Conservation (phyloP, 2,888 invertebrate genomes). For the Phalera bucephala region DNA sequence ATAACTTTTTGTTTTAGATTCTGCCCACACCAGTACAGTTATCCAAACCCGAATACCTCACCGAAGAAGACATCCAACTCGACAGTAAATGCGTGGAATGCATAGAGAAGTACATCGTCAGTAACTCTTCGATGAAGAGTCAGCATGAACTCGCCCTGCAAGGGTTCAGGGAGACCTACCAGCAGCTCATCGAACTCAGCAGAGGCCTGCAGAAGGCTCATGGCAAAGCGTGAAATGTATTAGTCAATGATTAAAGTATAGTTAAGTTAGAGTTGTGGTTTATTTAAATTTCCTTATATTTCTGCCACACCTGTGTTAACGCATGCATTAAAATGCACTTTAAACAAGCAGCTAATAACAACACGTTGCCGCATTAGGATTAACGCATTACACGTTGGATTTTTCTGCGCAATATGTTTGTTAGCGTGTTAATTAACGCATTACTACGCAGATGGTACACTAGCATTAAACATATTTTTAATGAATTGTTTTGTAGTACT, state of each 20-base stretch:
- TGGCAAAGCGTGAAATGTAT: conserved; percentile 65
- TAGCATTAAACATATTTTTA: no score
- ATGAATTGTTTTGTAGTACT: no score
- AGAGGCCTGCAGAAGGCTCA: conserved; percentile 87
- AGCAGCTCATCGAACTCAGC: conserved; percentile 82
- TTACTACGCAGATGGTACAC: no score
- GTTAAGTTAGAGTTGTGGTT: conserved; percentile 36
- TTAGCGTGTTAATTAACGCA: no score
- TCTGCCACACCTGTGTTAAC: no score
- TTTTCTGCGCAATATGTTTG: no score
- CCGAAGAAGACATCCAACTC: conserved; percentile 76
- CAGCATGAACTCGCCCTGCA: conserved; percentile 88
- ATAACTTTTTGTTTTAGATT: conserved; percentile 48
- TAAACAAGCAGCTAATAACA: no score
- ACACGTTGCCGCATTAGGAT: no score
- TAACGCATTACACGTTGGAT: no score
- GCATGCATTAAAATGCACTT: no score
- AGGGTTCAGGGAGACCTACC: conserved; percentile 86
- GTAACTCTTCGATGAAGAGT: conserved; percentile 85
- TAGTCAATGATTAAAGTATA: conserved; percentile 41
- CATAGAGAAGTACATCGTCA: conserved; percentile 84
- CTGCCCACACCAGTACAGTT: conserved; percentile 65
- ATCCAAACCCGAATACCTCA: conserved; percentile 72
- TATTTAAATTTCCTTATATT: conserved; percentile 6
- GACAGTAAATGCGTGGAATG: conserved; percentile 82